Evolutionary conservation across 2,113 vertebrate genomes (phyloP).

Genomic region (Porphyrio hochstetteri): DNA sequence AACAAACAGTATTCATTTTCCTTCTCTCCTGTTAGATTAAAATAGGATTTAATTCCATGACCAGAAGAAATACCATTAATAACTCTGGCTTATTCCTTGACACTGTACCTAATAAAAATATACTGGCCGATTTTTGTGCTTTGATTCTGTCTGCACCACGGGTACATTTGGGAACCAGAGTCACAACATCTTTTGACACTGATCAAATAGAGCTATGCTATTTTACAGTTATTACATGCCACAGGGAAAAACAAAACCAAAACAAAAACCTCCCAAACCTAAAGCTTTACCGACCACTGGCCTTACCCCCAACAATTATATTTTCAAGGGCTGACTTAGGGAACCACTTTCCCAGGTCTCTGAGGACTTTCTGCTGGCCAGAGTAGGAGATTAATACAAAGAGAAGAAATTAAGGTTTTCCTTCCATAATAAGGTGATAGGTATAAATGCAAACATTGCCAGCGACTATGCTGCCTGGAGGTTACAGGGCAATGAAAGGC

Average conservation of each 20-base stretch:
- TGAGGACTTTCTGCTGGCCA: background rate
- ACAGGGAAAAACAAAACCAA: background rate
- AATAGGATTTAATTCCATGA: conserved; percentile 20
- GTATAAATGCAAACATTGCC: background rate
- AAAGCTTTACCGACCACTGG: background rate
- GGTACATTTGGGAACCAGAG: background rate
- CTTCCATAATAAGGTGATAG: background rate
- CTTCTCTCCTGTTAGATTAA: background rate
- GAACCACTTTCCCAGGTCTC: background rate
- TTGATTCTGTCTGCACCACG: background rate
- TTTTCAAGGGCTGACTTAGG: background rate
- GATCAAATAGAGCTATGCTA: background rate
- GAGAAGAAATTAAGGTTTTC: background rate
- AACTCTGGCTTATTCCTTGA: background rate
- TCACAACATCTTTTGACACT: background rate
- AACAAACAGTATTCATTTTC: conserved; percentile 11
- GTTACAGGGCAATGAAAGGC: background rate
- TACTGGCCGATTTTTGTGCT: background rate
- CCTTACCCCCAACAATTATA: background rate
- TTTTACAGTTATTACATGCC: background rate
- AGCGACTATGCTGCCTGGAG: background rate
- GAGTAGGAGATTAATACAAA: background rate
- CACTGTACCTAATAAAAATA: conserved; percentile 11
- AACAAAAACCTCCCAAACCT: background rate
- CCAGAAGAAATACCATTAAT: conserved; percentile 19